These are phyloP conservation scores for Oreortyx pictus DNA, from an alignment of 2,797 vertebrate species.

Conservation along the genomic window DNA sequence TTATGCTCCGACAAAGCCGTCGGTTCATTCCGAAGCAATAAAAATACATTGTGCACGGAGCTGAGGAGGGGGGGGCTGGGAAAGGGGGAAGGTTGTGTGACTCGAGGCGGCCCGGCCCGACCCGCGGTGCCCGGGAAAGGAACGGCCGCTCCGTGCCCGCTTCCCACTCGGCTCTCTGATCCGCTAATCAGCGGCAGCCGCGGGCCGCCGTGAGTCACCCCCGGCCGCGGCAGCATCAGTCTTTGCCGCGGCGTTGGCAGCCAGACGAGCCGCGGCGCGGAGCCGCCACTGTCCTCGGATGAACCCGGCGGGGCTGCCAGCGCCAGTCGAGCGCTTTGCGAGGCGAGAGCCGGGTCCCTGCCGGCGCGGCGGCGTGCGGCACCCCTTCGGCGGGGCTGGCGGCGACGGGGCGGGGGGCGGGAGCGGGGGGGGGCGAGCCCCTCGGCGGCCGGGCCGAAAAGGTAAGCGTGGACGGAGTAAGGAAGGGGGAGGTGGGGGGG, in stretches of 20 bases:
- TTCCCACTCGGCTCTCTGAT: not conserved
- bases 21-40: not conserved
- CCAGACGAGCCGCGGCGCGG: slow-evolving; percentile 58
- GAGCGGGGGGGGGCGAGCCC: not conserved
- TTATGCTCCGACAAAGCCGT: not conserved
- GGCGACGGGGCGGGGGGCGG: not conserved
- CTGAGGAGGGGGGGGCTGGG: not conserved
- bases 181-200: slow-evolving; percentile 15
- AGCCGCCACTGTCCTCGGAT: slow-evolving; percentile 76
- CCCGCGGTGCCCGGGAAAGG: not conserved
- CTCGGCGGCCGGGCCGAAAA: slow-evolving; percentile 21
- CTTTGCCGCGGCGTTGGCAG: slow-evolving; percentile 63
- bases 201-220: slow-evolving; percentile 34
- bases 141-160: not conserved
- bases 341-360: slow-evolving; percentile 34
- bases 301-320: slow-evolving; percentile 73
- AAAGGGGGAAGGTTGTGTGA: not conserved
- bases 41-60: not conserved
- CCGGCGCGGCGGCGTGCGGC: slow-evolving; percentile 18
- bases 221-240: slow-evolving; percentile 44
- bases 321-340: slow-evolving; percentile 37
- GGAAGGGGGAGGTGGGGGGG: not conserved
- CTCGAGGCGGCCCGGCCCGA: not conserved
- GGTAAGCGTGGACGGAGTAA: not conserved
- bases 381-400: slow-evolving; percentile 1